phyloP scores from a whole-genome alignment of 2,113 vertebrate genomes.

The Onychostoma macrolepis region DNA sequence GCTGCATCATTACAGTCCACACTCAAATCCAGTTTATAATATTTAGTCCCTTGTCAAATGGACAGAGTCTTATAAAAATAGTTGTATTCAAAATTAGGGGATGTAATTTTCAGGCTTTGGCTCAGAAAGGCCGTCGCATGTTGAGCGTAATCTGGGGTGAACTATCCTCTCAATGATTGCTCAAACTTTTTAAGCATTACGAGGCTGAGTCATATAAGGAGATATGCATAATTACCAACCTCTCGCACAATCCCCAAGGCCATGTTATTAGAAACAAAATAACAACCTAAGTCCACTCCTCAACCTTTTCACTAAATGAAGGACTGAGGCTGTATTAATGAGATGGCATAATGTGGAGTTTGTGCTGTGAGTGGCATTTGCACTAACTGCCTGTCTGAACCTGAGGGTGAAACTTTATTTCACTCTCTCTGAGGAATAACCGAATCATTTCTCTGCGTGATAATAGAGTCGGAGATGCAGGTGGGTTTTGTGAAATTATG shows the following conservation, averaged over 20 bases:
- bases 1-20: not conserved
- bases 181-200: conserved; percentile 42
- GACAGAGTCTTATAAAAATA: not conserved
- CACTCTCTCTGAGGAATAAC: conserved; percentile 32
- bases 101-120: not conserved
- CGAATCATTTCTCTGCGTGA: not conserved
- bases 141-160: not conserved
- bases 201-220: conserved; percentile 50
- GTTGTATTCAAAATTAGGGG: not conserved
- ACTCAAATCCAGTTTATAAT: not conserved
- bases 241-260: conserved; percentile 48
- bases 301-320: conserved; percentile 52
- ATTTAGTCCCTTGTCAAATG: not conserved
- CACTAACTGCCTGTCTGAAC: conserved; percentile 60
- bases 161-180: conserved; percentile 33
- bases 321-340: conserved; percentile 58
- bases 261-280: conserved; percentile 53
- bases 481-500: conserved; percentile 3
- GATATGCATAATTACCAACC: conserved; percentile 58
- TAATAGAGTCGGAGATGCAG: not conserved
- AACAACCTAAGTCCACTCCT: conserved; percentile 49
- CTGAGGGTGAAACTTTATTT: conserved; percentile 45
- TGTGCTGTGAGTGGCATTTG: conserved; percentile 72
- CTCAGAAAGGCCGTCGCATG: not conserved
- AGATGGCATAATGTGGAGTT: conserved; percentile 68